phyloP scores from a whole-genome alignment of 1,140 invertebrate species.

The Camponotus vicinus region DNA sequence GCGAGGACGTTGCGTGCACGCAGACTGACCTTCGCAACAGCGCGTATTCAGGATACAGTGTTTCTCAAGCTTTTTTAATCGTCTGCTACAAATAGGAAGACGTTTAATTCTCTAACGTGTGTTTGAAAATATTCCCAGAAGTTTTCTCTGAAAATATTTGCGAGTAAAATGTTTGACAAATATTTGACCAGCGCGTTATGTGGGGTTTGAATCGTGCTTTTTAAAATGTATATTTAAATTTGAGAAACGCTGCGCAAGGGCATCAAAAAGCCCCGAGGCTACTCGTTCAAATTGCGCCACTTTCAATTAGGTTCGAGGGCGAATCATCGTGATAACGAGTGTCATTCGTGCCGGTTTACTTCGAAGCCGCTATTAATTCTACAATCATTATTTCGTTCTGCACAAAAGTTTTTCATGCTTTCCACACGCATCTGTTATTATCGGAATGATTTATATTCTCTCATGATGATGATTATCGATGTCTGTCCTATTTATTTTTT shows the following conservation, averaged over 20 bases:
- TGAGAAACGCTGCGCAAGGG: conserved; percentile 47
- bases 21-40: conserved; percentile 80
- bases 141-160: background rate
- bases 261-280: conserved; percentile 56
- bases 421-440: too few relatives aligned
- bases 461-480: background rate
- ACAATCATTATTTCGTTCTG: background rate
- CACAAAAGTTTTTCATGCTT: background rate
- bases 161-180: too few relatives aligned
- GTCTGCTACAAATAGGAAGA: background rate
- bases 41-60: conserved; percentile 60
- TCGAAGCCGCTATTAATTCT: conserved; percentile 21
- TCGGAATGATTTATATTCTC: background rate
- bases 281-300: conserved; percentile 82
- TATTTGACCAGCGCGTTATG: too few relatives aligned
- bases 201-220: background rate
- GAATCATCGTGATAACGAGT: conserved; percentile 81
- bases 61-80: conserved; percentile 15
- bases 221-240: background rate
- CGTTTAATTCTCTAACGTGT: too few relatives aligned
- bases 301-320: conserved; percentile 82
- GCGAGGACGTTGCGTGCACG: conserved; percentile 71
- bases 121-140: too few relatives aligned
- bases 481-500: background rate
- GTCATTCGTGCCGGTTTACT: conserved; percentile 62